Percentiles rank a stretch among this genome's conserved stretches.
Conservation (phyloP, 2,113 vertebrate genomes). For the Thermophis baileyi region DNA sequence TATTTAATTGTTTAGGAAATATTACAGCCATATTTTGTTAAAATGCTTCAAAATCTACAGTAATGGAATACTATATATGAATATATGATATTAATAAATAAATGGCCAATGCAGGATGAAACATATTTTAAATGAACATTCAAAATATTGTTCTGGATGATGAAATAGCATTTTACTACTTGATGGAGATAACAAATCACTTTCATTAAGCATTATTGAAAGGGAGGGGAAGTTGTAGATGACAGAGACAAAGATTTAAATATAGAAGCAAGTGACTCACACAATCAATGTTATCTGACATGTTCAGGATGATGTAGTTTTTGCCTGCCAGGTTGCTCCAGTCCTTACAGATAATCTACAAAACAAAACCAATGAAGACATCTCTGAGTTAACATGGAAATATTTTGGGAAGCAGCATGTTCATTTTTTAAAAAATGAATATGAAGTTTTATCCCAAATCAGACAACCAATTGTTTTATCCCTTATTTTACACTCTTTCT, state of each 20-base stretch:
- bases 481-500: background rate
- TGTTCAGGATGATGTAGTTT: constrained; percentile 89
- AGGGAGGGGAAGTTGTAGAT: background rate
- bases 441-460: background rate
- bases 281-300: constrained; percentile 90
- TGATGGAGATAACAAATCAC: background rate
- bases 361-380: constrained; percentile 40
- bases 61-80: background rate
- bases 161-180: background rate
- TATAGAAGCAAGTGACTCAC: constrained; percentile 73
- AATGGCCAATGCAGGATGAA: background rate
- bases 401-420: background rate
- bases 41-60: background rate
- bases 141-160: background rate
- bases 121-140: background rate
- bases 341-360: constrained; percentile 89
- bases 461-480: background rate
- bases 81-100: background rate
- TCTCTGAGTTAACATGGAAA: constrained; percentile 15
- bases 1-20: background rate
- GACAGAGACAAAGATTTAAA: background rate
- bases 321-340: constrained; percentile 87
- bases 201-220: background rate
- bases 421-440: background rate
- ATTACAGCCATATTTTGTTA: background rate